These are phyloP conservation scores for Labia minor DNA, from an alignment of 2,888 invertebrate species.

Conservation along the genomic window DNA sequence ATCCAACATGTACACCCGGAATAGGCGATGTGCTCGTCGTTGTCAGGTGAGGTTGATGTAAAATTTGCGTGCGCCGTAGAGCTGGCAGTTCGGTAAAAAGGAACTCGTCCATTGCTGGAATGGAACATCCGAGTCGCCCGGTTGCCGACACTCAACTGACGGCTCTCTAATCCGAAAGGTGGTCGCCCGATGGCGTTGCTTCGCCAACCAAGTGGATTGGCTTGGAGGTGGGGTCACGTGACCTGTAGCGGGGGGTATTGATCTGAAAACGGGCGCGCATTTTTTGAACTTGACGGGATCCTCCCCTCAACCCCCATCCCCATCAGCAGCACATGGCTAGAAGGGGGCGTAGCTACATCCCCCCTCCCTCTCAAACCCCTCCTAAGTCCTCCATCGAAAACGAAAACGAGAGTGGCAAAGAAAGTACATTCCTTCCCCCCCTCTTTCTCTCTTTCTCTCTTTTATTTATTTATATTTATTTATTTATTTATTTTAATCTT, in stretches of 20 bases:
- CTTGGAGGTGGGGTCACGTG: not conserved
- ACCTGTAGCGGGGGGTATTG: not conserved
- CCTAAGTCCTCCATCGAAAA: no score
- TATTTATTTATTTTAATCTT: no score
- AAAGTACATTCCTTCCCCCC: no score
- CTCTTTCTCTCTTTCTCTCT: no score
- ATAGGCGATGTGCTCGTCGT: slow-evolving; percentile 36
- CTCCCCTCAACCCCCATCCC: slow-evolving; percentile 17
- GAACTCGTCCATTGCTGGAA: slow-evolving; percentile 39
- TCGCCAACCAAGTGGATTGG: not conserved
- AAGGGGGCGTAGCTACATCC: not conserved
- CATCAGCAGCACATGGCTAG: slow-evolving; percentile 32
- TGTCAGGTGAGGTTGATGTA: slow-evolving; percentile 51
- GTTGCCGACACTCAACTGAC: slow-evolving; percentile 1
- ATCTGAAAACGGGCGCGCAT: slow-evolving; percentile 7
- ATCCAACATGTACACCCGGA: slow-evolving; percentile 65
- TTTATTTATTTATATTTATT: no score
- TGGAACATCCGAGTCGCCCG: slow-evolving; percentile 9
- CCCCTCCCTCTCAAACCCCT: not conserved
- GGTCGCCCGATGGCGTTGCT: not conserved
- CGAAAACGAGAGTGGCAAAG: no score
- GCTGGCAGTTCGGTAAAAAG: slow-evolving; percentile 49
- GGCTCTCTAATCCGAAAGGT: not conserved
- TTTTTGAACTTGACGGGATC: slow-evolving; percentile 18
- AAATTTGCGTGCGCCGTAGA: slow-evolving; percentile 49